phyloP scores from a whole-genome alignment of 2,113 vertebrate genomes.

The Stictonetta naevosa region DNA sequence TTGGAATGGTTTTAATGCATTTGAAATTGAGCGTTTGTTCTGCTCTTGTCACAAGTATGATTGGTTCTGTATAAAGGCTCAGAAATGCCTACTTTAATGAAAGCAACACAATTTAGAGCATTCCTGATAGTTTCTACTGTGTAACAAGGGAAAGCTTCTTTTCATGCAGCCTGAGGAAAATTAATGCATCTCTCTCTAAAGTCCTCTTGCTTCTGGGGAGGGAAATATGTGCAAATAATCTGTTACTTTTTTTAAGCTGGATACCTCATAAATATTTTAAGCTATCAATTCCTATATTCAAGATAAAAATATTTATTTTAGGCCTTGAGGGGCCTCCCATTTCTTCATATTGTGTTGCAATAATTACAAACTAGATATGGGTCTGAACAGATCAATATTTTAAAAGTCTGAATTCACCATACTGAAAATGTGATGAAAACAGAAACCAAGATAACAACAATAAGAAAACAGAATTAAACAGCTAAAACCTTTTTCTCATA shows the following conservation, averaged over 20 bases:
- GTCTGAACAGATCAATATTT: neutral
- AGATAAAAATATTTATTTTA: neutral
- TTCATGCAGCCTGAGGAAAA: neutral
- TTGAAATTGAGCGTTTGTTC: neutral
- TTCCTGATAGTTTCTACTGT: neutral
- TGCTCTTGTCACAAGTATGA: neutral
- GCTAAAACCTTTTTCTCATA: neutral
- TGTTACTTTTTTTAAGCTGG: neutral
- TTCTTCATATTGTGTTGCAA: neutral
- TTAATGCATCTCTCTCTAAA: neutral
- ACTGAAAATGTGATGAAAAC: neutral
- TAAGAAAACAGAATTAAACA: neutral
- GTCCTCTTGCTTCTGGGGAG: neutral
- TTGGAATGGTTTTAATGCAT: neutral
- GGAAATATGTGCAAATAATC: neutral
- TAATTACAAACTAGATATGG: neutral
- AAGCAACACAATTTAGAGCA: neutral
- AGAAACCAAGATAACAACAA: neutral
- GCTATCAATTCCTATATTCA: neutral
- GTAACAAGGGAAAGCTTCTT: neutral
- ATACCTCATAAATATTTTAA: neutral
- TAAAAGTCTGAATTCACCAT: neutral
- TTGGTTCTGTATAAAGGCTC: neutral
- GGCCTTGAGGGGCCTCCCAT: neutral
- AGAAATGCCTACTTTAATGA: neutral